Evolutionary conservation across 2,888 invertebrate genomes (phyloP).

Genomic region (Invenusta paracnida): DNA sequence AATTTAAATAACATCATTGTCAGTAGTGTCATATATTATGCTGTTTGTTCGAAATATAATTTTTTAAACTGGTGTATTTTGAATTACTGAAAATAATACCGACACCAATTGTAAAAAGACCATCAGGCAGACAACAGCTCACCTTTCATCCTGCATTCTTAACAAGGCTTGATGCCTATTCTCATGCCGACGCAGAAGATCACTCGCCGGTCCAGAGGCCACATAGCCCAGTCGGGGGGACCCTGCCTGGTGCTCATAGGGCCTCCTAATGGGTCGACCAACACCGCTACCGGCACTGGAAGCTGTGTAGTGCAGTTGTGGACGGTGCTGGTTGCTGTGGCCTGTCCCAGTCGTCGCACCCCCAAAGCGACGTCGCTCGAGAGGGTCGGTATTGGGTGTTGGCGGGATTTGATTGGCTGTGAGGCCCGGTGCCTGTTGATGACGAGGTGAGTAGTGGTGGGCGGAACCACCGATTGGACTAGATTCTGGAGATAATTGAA

Average conservation of each 20-base stretch:
- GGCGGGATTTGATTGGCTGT: neutral
- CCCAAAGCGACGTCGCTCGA: neutral
- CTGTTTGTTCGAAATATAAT: too few relatives aligned
- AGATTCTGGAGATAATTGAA: neutral
- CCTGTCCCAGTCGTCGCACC: too few relatives aligned
- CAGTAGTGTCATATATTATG: too few relatives aligned
- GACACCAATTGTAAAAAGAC: too few relatives aligned
- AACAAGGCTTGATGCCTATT: neutral
- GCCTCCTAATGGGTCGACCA: neutral
- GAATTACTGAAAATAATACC: too few relatives aligned
- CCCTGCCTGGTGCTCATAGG: neutral
- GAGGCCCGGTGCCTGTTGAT: neutral
- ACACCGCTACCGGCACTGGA: neutral
- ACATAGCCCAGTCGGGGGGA: neutral
- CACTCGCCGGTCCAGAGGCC: slow-evolving; percentile 8
- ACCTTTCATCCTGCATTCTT: neutral
- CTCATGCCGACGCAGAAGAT: neutral
- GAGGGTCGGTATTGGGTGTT: neutral
- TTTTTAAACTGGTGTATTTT: too few relatives aligned
- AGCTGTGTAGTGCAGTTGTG: too few relatives aligned
- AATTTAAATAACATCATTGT: too few relatives aligned
- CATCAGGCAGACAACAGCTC: too few relatives aligned
- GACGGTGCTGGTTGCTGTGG: too few relatives aligned
- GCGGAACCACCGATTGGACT: neutral
- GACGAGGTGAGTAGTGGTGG: neutral